Conservation (phyloP, 2,888 invertebrate genomes). For the Mechanitis messenoides region DNA sequence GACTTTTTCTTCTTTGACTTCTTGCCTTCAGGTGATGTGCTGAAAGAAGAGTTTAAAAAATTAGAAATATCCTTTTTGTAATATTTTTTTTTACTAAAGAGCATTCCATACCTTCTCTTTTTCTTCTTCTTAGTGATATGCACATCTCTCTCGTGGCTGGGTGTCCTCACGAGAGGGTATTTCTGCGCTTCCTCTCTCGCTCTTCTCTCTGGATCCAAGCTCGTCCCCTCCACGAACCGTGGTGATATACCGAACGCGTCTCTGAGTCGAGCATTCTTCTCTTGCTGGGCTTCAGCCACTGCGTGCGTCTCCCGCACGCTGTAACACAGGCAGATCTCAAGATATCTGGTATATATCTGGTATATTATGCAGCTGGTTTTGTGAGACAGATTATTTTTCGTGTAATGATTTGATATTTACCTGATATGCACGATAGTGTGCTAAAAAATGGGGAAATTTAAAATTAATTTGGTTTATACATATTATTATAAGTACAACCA, state of each 20-base stretch:
- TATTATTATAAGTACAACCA: constrained; percentile 33
- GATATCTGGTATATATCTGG: constrained; percentile 20
- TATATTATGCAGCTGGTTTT: too few relatives aligned
- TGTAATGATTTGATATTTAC: constrained; percentile 52
- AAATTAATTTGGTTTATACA: constrained; percentile 39
- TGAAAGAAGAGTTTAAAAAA: constrained; percentile 46
- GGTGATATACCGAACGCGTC: constrained; percentile 97
- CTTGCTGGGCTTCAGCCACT: constrained; percentile 95
- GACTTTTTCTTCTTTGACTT: constrained; percentile 87
- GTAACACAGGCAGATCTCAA: constrained; percentile 34
- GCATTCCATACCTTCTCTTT: constrained; percentile 78
- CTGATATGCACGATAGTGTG: constrained; percentile 71
- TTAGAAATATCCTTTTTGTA: not conserved
- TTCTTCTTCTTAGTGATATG: constrained; percentile 81
- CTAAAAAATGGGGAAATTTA: constrained; percentile 66
- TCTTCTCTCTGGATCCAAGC: constrained; percentile 86
- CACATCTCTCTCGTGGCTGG: constrained; percentile 78
- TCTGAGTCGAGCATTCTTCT: constrained; percentile 94
- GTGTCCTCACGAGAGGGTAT: constrained; percentile 86
- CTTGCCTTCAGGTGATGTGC: constrained; percentile 84
- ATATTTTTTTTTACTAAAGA: not conserved
- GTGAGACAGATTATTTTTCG: too few relatives aligned
- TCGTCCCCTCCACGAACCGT: constrained; percentile 94
- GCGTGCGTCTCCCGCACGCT: constrained; percentile 97
- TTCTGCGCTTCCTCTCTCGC: constrained; percentile 72